Evolutionary conservation across 2,888 invertebrate genomes (phyloP), one percentile per base, ranked within the genome.

Genomic region (Pterostichus niger): DNA sequence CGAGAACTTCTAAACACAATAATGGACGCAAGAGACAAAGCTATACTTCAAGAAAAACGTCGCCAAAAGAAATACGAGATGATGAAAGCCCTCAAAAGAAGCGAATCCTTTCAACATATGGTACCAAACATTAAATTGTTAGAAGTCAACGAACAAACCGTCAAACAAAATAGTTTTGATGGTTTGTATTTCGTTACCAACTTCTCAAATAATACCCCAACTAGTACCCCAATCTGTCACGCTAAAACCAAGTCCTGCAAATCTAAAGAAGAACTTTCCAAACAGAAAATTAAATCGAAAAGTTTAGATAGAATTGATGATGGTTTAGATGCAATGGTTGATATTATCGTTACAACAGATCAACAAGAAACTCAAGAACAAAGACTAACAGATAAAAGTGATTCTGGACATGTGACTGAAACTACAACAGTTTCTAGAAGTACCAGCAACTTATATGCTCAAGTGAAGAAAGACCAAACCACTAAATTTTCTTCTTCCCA

Each of bases 271-370:
- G 46, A 80, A 5, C 71, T 84, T 1, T 71, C 85, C 0, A 64
- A 80, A 6, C 84, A 86, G 4, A 86, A 86, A 78, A 84, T 86
- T 1, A 89, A 89, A 85, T 89, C 95, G 0, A 96, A 96, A 89
- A 96, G 96, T 85, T 89, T 96, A 71, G 96, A 96, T 85, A 92
- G 96, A 83, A 94, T 96, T 56, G 95, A 96, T 87, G 93, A 89
- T 78, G 93, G 95, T 15, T 88, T 96, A 31, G 93, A 95, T 86
- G 92, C 94, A 0, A 93, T 95, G 92, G 93, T 95, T 0, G 93
- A 94, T 86, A 94, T 95, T 49, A 93, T 95, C 0, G 91, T 95
- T 84, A 92, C 93, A n/a, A 90, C 91, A 5, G 73, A 80, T n/a
- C 31, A 79, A 24, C 56, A 56, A 11, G 46, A 76, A 46, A 75